Evolutionary conservation across 2,113 vertebrate genomes (phyloP), one percentile per base, ranked within the genome.

Genomic region (Centrocercus urophasianus): DNA sequence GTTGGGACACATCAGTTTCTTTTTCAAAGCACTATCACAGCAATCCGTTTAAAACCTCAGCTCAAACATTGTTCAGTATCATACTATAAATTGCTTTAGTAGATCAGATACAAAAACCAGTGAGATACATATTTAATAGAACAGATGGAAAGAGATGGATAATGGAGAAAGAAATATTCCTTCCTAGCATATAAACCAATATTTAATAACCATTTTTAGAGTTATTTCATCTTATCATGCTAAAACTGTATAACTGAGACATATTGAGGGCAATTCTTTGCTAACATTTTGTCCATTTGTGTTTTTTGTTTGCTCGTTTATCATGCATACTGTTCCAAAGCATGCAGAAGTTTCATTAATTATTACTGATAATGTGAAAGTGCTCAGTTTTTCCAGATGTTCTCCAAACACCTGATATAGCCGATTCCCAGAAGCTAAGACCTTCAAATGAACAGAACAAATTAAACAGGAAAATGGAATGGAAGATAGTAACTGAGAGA

Each of bases 21-120:
- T 40, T 85, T 96, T 91, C 56, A 91, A 85, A 88, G 27, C 27
- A 73, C 30, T 70, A 45, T 27, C 24, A 69, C 38, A 85, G 28
- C 11, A 88, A 89, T 65, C 34, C 52, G 5, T 85, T 85, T 79
- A 87, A 95, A 87, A 6, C 8, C 34, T 5, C 40, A 69, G 32
- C 24, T 76, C 32, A 56, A 87, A 79, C 19, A 65, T 13, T 89
- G 20, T 56, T 84, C 1, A 0, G 83, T 91, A 76, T 54, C 30
- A 80, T 38, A 63, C 45, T 87, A 70, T 70, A 93, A 93, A 76
- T 85, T 89, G 8, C 54, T 83, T 89, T 34, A 88, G 25, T 77
- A 30, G 21, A 52, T 83, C 57, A 76, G 40, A 82, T 60, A 32
- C 18, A 72, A 75, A 91, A 78, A 88, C 2, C 13, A 79, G 15